Evolutionary conservation across 2,113 vertebrate species (phyloP), one percentile per base, ranked within the genome.

Genomic region (Sturnus vulgaris): DNA sequence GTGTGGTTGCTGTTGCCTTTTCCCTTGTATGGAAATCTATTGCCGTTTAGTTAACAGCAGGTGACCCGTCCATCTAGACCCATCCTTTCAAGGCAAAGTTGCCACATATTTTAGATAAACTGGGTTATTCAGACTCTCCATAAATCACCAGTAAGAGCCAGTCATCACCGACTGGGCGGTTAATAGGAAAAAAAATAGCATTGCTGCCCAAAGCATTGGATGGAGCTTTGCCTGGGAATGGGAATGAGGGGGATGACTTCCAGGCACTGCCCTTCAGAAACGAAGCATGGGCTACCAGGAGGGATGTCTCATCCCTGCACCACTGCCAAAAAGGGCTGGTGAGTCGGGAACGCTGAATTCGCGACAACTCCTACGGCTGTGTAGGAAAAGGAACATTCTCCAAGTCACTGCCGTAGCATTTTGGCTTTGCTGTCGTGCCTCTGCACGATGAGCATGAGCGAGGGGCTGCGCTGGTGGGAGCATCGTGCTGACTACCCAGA

Each of bases 291-390:
- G 89, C 86, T 35, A 93, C 70, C 65, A 11, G 70, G 78, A 95
- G 70, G 39, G 87, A 96, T 95, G 93, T 56, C 95, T 95, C 96
- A 92, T 94, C 49, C 84, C 84, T 91, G 94, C 3, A 3, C 84
- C 23, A 4, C 78, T 95, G 95, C 94, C 95, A 93, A 42, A 23
- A 84, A 82, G 78, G 94, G 94, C 69, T 63, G 85, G 66, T 46
- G 76, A 90, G 87, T 77, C 15, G 40, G 79, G 92, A 95, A 89
- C 52, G 63, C 44, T 90, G 82, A 76, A 92, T 92, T 85, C 0
- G 25, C 49, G 2, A 75, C 81, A 91, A 95, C 93, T 95, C 95
- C 94, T 87, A 95, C 81, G 70, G 70, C 73, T 96, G 95, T 57
- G 93, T 85, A 87, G 93, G 91, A 85, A 86, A 91, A 63, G 82